Conservation (phyloP, 2,888 invertebrate genomes). For the Phalera bucephala region DNA sequence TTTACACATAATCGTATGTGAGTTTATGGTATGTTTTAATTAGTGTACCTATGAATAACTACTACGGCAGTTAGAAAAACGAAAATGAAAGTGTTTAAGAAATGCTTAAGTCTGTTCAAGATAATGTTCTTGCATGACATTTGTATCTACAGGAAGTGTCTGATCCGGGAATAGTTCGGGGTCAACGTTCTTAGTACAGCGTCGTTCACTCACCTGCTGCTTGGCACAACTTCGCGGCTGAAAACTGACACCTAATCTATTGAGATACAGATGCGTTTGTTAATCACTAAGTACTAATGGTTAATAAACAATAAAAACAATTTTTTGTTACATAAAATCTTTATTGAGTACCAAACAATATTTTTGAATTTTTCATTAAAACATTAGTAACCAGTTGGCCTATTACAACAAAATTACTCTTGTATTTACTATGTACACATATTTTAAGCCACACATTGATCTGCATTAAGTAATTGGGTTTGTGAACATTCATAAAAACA, state of each 20-base stretch:
- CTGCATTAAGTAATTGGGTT: not conserved
- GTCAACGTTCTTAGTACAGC: conserved; percentile 55
- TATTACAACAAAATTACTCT: conserved; percentile 12
- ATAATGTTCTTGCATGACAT: conserved; percentile 15
- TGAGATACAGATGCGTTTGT: conserved; percentile 2
- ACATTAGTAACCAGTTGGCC: conserved; percentile 12
- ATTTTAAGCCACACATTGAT: conserved; percentile 6
- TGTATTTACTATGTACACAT: conserved; percentile 38
- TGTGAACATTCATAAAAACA: conserved; percentile 2
- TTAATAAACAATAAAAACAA: conserved; percentile 22
- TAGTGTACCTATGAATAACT: no score
- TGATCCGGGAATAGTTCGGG: conserved; percentile 64
- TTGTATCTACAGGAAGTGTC: conserved; percentile 49
- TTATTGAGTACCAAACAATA: conserved; percentile 41
- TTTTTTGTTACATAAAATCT: conserved; percentile 36
- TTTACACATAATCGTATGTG: no score
- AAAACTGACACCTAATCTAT: conserved; percentile 60
- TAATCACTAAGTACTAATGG: not conserved
- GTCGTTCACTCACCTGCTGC: conserved; percentile 72
- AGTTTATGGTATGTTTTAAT: no score
- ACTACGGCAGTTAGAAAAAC: no score
- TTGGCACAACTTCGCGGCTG: conserved; percentile 63
- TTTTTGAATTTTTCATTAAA: conserved; percentile 7
- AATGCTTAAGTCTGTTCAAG: conserved; percentile 4
- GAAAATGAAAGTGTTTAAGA: not conserved